A percentile compares a stretch with the other conserved stretches of the same genome.
These are phyloP conservation scores for Brachypteracias leptosomus DNA, from an alignment of 2,113 vertebrate genomes.

Conservation along the genomic window DNA sequence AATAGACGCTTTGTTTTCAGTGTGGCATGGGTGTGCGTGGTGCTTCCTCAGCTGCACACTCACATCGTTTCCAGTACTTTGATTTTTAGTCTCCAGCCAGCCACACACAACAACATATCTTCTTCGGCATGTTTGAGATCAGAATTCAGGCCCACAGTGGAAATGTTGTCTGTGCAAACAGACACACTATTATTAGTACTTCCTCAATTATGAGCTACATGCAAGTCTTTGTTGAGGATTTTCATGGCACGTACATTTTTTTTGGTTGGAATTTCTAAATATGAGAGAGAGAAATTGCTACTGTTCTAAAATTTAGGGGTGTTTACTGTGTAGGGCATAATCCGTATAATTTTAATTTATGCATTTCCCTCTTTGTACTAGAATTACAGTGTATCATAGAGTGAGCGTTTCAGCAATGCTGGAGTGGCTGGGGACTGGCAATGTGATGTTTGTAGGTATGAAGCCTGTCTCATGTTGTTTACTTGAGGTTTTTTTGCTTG, in stretches of 20 bases:
- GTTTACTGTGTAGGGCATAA: constrained; percentile 5
- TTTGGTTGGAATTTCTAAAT: constrained; percentile 45
- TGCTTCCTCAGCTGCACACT: background rate
- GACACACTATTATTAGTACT: constrained; percentile 51
- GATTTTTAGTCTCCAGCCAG: background rate
- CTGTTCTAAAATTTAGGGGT: background rate
- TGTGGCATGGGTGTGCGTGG: background rate
- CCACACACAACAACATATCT: background rate
- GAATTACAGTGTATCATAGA: background rate
- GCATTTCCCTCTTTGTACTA: constrained; percentile 58
- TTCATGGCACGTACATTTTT: constrained; percentile 61
- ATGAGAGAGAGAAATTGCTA: background rate
- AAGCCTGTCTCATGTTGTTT: background rate
- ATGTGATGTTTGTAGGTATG: background rate
- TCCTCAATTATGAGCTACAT: constrained; percentile 59
- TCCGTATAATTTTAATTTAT: constrained; percentile 63
- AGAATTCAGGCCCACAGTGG: constrained; percentile 43
- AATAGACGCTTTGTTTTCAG: background rate
- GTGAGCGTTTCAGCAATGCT: background rate
- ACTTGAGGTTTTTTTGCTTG: background rate
- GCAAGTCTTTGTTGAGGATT: constrained; percentile 59
- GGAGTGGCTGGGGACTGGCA: background rate
- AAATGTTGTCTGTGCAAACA: constrained; percentile 62
- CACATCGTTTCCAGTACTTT: background rate
- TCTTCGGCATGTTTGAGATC: constrained; percentile 34